These are phyloP conservation scores for Neodon shergylaensis DNA, from an alignment of 2,113 vertebrate genomes.

Conservation along the genomic window DNA sequence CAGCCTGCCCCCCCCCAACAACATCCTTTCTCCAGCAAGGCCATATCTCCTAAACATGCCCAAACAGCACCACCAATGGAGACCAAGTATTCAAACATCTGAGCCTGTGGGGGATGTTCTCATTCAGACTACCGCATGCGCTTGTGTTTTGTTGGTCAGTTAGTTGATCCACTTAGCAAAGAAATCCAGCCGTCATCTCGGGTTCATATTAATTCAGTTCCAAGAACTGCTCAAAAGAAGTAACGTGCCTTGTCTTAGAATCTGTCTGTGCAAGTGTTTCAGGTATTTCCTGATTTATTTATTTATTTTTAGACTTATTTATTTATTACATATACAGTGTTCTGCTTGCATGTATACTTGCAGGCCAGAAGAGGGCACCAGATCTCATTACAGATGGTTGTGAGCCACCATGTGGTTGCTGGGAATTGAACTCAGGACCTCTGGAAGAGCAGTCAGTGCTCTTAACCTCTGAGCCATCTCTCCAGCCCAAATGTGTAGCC, in stretches of 20 bases:
- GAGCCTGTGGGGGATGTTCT: neutral
- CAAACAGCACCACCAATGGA: neutral
- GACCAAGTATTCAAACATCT: neutral
- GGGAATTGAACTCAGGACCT: no score
- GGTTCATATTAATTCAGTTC: neutral
- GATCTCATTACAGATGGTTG: no score
- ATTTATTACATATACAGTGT: no score
- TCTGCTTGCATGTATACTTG: no score
- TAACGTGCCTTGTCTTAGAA: neutral
- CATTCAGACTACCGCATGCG: neutral
- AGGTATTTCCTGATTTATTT: neutral
- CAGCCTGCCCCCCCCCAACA: no score
- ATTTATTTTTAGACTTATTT: no score
- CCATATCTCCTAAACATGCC: neutral
- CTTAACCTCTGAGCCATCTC: no score
- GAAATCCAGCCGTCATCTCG: neutral
- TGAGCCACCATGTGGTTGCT: no score
- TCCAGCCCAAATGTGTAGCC: no score
- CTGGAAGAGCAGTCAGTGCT: no score
- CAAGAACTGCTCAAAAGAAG: conserved; percentile 4
- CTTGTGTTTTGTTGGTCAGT: neutral
- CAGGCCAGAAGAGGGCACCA: no score
- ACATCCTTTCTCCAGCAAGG: neutral
- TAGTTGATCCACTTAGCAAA: neutral
- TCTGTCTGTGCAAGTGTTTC: conserved; percentile 33